Percentiles rank a stretch among this genome's conserved stretches.
Evolutionary conservation across 2,888 invertebrate genomes (phyloP).

Genomic region (Hesperia comma): DNA sequence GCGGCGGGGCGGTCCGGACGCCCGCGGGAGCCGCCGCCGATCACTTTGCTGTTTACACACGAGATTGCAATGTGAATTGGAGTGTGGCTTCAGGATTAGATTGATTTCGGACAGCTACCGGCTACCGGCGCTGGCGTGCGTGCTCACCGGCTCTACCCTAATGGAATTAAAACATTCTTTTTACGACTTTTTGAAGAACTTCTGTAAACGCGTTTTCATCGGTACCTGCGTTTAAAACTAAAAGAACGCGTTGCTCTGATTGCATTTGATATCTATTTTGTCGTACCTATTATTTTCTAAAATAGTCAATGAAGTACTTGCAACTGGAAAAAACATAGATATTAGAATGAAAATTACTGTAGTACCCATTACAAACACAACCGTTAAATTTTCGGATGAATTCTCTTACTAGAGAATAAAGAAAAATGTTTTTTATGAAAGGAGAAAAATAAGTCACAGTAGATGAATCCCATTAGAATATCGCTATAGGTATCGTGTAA

Average conservation of each 20-base stretch:
- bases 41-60: slow-evolving; percentile 69
- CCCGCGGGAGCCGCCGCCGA: slow-evolving; percentile 45
- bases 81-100: slow-evolving; percentile 51
- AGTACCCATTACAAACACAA: too few relatives aligned
- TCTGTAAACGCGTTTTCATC: not conserved
- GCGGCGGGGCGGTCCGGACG: slow-evolving; percentile 16
- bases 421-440: too few relatives aligned
- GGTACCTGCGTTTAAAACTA: not conserved
- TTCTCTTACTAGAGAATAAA: too few relatives aligned
- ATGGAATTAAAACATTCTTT: slow-evolving; percentile 30
- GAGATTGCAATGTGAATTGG: slow-evolving; percentile 43
- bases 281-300: too few relatives aligned
- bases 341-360: too few relatives aligned
- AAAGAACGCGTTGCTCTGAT: not conserved
- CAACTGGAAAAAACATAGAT: too few relatives aligned
- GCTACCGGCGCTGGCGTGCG: not conserved
- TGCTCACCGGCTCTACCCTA: not conserved
- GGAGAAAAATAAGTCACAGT: too few relatives aligned
- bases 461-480: too few relatives aligned
- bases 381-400: too few relatives aligned
- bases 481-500: too few relatives aligned
- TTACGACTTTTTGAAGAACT: slow-evolving; percentile 21
- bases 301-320: too few relatives aligned
- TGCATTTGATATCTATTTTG: too few relatives aligned
- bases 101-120: slow-evolving; percentile 34